phyloP scores from a whole-genome alignment of 2,797 vertebrate genomes.

The Sylvilagus floridanus region DNA sequence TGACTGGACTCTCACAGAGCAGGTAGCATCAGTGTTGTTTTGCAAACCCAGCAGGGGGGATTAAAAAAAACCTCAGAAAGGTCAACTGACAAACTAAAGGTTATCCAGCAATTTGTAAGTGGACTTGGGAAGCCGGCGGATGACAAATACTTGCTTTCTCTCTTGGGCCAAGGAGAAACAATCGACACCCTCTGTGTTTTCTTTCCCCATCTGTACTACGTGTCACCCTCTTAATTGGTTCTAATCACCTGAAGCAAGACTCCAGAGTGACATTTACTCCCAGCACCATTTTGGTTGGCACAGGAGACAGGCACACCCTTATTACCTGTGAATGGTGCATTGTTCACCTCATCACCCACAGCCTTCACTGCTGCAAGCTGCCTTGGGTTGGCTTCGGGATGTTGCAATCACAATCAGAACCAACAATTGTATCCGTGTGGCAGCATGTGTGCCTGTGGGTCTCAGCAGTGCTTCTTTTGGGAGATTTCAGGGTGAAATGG shows the following conservation, averaged over 20 bases:
- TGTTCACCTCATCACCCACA: constrained; percentile 66
- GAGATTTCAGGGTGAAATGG: neutral
- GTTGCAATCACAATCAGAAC: neutral
- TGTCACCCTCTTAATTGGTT: constrained; percentile 74
- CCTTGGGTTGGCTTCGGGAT: neutral
- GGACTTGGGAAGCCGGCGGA: neutral
- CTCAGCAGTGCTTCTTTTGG: neutral
- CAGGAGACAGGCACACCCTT: constrained; percentile 81
- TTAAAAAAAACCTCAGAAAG: neutral
- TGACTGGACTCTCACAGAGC: neutral
- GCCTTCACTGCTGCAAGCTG: neutral
- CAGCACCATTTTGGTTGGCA: constrained; percentile 81
- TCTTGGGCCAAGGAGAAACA: constrained; percentile 44
- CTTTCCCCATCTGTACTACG: neutral
- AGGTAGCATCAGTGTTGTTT: neutral
- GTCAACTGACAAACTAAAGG: constrained; percentile 35
- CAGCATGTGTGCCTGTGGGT: neutral
- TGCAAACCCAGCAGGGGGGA: neutral
- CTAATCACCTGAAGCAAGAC: constrained; percentile 79
- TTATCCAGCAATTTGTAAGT: neutral
- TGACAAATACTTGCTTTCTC: constrained; percentile 31
- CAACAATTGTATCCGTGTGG: neutral
- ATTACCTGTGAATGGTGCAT: constrained; percentile 82
- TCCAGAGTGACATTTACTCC: constrained; percentile 77
- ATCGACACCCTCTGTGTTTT: constrained; percentile 40